Evolutionary conservation across 2,797 vertebrate genomes (phyloP), one percentile per base, ranked within the genome.

Genomic region (Peromyscus melanophrys): DNA sequence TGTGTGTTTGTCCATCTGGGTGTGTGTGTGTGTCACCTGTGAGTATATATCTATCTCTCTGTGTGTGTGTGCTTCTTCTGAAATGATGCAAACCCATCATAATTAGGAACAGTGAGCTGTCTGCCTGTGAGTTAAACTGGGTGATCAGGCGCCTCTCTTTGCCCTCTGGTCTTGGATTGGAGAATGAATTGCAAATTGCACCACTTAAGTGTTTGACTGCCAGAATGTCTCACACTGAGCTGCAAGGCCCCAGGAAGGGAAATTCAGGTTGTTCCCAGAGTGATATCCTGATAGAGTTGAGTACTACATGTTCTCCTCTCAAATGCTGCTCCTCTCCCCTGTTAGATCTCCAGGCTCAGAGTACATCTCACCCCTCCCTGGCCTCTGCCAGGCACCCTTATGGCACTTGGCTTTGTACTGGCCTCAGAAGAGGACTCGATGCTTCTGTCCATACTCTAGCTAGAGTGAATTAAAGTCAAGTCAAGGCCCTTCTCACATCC

Each of bases 41-140:
- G 91, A 49, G 21, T 93, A 0, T 92, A 83, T 97, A 9, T 63
- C 2, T 43, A 5, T 55, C 40, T 40, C 49, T 31, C 11, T 92
- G 23, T n/a, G 90, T 73, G 16, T 63, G 37, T 77, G 55, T 90
- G 59, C 89, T 95, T 93, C 96, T 13, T 97, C 94, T 97, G 80
- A 97, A 98, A 97, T 90, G 86, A 96, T 97, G 95, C 90, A 97
- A 96, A 98, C 5, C 96, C 61, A 7, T 97, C 94, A 69, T 94
- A 96, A 98, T 98, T 98, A 98, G 92, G 97, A 94, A 94, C 92
- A 97, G 96, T 95, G 96, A 98, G 77, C 92, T 97, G 81, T 97
- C 96, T 83, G 81, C 97, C 57, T 10, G 90, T 93, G 95, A 92
- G 89, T 96, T 97, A 95, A 97, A 96, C 88, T 94, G 69, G 94